Base-by-base conservation (phyloP, 2,888 invertebrate genomes). In the Ophion ellenae region DNA sequence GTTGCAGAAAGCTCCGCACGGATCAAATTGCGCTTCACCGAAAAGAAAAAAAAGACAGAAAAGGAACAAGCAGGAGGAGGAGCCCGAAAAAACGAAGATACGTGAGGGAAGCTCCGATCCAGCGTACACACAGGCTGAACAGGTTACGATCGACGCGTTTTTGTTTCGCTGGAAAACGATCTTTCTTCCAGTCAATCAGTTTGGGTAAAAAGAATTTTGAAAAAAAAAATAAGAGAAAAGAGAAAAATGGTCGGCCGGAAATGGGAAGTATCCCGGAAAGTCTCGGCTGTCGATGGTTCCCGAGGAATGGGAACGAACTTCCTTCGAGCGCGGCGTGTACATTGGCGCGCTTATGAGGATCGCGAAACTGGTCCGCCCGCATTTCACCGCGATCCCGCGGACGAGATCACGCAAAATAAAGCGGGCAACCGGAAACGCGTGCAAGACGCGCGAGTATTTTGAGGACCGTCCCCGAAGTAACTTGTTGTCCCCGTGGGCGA, bases 261-360 rank as follows among this genome's bases (percentile, higher is more conserved):
- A 83, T 75, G 83, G 69, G 63, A 78, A 81, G 81, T 70, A 69
- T 69, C 36, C 36, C 69, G 83, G 81, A 81, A 86, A 83, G 83
- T 78, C 73, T 64, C 57, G 20, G 73, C 11, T 45, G 79, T 61
- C 63, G 32, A 73, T 81, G 69, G 64, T 81, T 80, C 59, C 24
- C 69, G 74, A 64, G 81, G 80, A 83, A 86, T 86, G 77, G 75
- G 86, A 86, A 84, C 83, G 63, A 84, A 84, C 81, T 87, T 87
- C 81, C 85, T 85, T 45, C 47, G 76, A 47, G 66, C 53, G 70
- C 67, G n/a, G 57, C 20, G 70, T 36, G 59, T 73, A 57, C 67
- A 61, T 75, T 17, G 17, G 14, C 20, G 28, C 73, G 40, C 45
- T 66, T 67, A 24, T 53, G 53, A 67, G 76, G 28, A 28, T 67